phyloP scores from a whole-genome alignment of 2,113 vertebrate species.

The Cinclus mexicanus region DNA sequence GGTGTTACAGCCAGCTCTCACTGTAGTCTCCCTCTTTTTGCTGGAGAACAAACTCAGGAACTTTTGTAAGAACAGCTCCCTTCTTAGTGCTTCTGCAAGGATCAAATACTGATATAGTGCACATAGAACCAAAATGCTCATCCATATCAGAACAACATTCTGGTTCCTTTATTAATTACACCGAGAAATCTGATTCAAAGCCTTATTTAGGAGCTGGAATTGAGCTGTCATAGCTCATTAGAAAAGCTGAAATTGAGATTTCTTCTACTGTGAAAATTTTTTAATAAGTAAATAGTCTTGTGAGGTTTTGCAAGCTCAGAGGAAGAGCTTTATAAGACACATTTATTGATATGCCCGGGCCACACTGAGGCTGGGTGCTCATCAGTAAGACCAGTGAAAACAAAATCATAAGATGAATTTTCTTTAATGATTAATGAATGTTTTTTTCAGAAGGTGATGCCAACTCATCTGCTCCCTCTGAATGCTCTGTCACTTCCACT shows the following conservation, averaged over 20 bases:
- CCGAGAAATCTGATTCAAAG: fast-evolving
- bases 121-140: background rate
- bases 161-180: background rate
- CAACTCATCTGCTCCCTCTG: background rate
- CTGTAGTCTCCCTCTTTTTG: background rate
- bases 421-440: background rate
- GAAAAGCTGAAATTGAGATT: background rate
- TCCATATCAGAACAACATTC: background rate
- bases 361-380: background rate
- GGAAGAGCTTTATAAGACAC: background rate
- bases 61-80: background rate
- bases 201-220: background rate
- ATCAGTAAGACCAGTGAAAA: background rate
- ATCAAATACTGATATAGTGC: fast-evolving
- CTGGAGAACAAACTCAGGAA: background rate
- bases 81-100: background rate
- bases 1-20: background rate
- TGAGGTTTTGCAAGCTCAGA: background rate
- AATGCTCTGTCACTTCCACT: background rate
- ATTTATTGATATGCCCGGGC: background rate
- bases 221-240: background rate
- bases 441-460: background rate
- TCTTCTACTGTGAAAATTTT: background rate
- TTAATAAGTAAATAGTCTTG: background rate
- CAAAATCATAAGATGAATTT: background rate